Evolutionary conservation across 2,888 invertebrate species (phyloP), one percentile per base, ranked within the genome.

Genomic region (Augochlorella aurata): DNA sequence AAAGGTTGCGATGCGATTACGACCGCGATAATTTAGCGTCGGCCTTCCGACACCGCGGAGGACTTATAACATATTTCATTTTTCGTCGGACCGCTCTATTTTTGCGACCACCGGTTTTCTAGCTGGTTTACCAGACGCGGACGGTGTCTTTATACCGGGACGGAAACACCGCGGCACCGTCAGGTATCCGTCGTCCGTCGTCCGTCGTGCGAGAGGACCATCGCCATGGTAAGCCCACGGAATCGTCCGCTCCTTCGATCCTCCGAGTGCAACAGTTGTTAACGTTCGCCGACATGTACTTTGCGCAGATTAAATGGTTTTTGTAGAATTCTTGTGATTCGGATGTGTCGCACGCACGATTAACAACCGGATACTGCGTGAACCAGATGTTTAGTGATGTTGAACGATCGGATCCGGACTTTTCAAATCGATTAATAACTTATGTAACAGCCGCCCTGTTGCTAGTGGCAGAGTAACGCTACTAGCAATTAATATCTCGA

Each of bases 21-120:
- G 58, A n/a, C 12, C n/a, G 65, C 38, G 65, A n/a, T 50, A 66
- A 85, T 79, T 70, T 81, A 86, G 38, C 47, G 49, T 14, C 74
- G 87, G 69, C 89, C 87, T 88, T 87, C 79, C 73, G 50, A 79
- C 74, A 67, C 69, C 65, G 82, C 66, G 83, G 77, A 73, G 82
- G 71, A 79, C 50, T 93, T 93, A 93, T 93, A 93, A 93, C 92
- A 93, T 92, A 93, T 93, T 93, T 93, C 93, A 93, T 93, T 93
- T 93, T 93, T 92, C 93, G 91, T 87, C 90, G 87, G 85, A 79
- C 84, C 89, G 88, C 92, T 91, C 92, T 92, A 92, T 93, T 93
- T 92, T 93, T 89, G 92, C 89, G 86, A 90, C 88, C 87, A 81
- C 85, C 87, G 84, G 83, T 87, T 93, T 93, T 93, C 93, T 93